Conservation (phyloP, 2,888 invertebrate genomes). For the Eudemis profundana region DNA sequence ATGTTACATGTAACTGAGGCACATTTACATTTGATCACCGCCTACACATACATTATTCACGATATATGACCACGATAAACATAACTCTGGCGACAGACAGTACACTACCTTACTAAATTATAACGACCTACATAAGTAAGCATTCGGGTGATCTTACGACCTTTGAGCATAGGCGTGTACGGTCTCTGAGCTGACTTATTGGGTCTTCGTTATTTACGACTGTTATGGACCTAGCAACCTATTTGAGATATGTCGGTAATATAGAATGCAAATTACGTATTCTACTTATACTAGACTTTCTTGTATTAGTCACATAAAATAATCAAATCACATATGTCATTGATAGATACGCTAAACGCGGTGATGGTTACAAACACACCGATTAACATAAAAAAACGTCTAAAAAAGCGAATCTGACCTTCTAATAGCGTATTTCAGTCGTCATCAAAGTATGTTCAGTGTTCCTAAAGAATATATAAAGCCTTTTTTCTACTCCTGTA, state of each 20-base stretch:
- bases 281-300: too few species aligned
- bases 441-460: too few species aligned
- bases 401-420: too few species aligned
- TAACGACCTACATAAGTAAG: slow-evolving; percentile 2
- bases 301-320: too few species aligned
- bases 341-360: too few species aligned
- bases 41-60: slow-evolving; percentile 18
- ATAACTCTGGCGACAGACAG: slow-evolving; percentile 7
- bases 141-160: background rate
- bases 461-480: too few species aligned
- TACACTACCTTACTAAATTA: background rate
- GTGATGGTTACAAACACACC: too few species aligned
- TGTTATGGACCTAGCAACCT: background rate
- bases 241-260: background rate
- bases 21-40: slow-evolving; percentile 20
- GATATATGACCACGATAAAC: slow-evolving; percentile 17
- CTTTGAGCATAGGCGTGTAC: background rate
- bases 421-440: too few species aligned
- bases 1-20: slow-evolving; percentile 2
- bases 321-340: too few species aligned
- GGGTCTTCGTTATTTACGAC: slow-evolving; percentile 5
- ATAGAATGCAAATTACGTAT: background rate
- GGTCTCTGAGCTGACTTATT: slow-evolving; percentile 5
- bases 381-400: too few species aligned
- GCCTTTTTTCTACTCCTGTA: too few species aligned